Evolutionary conservation across 2,113 vertebrate genomes (phyloP).

Genomic region (Eptesicus fuscus): DNA sequence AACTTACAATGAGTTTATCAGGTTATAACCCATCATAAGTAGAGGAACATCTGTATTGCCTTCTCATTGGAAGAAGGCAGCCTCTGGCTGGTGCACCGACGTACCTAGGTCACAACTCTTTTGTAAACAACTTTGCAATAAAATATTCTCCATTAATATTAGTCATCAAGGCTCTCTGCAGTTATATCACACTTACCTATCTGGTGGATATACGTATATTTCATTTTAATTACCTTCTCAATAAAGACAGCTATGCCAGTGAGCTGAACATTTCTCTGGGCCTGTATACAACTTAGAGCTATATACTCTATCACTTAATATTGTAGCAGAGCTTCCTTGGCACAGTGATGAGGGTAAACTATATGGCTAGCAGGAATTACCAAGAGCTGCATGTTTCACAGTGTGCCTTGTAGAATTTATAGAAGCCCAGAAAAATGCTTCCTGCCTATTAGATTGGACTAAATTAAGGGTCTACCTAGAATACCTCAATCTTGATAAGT

Average conservation of each 20-base stretch:
- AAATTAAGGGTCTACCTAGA: background rate
- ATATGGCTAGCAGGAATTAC: background rate
- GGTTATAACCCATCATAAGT: background rate
- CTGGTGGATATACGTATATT: background rate
- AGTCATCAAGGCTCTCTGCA: background rate
- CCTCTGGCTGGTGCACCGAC: background rate
- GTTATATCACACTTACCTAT: background rate
- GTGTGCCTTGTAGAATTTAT: background rate
- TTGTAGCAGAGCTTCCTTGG: conserved; percentile 1
- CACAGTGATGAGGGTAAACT: background rate
- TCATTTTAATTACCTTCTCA: conserved; percentile 11
- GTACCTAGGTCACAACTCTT: background rate
- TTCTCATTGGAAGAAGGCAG: background rate
- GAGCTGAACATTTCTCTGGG: background rate
- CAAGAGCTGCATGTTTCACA: background rate
- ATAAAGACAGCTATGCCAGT: background rate
- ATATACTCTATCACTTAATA: background rate
- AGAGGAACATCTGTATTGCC: background rate
- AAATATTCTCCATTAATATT: conserved; percentile 3
- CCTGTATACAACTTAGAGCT: background rate
- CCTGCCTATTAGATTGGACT: background rate
- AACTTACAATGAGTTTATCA: background rate
- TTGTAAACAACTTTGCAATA: background rate
- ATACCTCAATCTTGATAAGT: background rate
- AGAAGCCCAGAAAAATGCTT: background rate